Base-by-base conservation (phyloP, 2,888 invertebrate genomes). In the Sympetrum striolatum region DNA sequence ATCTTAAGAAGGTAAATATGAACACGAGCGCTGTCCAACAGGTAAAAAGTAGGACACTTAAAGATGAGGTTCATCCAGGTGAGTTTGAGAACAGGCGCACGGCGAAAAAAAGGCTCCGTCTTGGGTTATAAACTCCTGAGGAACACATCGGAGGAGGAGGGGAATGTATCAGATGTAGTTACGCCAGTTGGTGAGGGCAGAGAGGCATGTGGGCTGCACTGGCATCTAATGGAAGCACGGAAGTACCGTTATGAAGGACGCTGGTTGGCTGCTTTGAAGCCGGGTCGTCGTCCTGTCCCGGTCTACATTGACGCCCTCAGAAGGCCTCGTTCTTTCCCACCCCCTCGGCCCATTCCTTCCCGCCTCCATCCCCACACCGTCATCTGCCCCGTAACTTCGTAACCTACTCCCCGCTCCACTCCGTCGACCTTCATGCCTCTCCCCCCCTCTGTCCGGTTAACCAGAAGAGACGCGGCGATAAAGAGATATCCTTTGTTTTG, bases 281-380 rank as follows among this genome's bases (percentile, higher is more conserved):
- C 86, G 86, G 86, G 86, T 86, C 86, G 86, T 86, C 86, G 86
- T 60, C 86, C 86, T 86, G 86, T 60, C 86, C 86, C 86, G 86
- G 86, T 86, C 86, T 86, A 86, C 86, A 86, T 86, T 86, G 64
- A 37, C 86, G 60, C 86, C 86, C 39, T 37, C 86, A 64, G 86
- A 58, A 64, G 37, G 64, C 18, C 60, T 64, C 81, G 31, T 60
- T 60, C 60, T 35, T 25, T 22, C 10, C 86, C 86, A 60, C 73
- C 48, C 60, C 86, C 48, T 8, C 0, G 12, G 5, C 6, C 25
- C 31, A 8, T 14, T 73, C 3, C 73, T 73, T 73, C 31, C 81
- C 18, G 22, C 44, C n/a, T 44, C 81, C 39, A n/a, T 81, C 44
- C 44, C 48, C 58, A 48, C 82, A 48, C 82, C 82, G 53, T 58